Percentiles rank a stretch among this genome's conserved stretches.
phyloP scores from a whole-genome alignment of 1,140 invertebrate genomes.

The Bathynomus jamesi region DNA sequence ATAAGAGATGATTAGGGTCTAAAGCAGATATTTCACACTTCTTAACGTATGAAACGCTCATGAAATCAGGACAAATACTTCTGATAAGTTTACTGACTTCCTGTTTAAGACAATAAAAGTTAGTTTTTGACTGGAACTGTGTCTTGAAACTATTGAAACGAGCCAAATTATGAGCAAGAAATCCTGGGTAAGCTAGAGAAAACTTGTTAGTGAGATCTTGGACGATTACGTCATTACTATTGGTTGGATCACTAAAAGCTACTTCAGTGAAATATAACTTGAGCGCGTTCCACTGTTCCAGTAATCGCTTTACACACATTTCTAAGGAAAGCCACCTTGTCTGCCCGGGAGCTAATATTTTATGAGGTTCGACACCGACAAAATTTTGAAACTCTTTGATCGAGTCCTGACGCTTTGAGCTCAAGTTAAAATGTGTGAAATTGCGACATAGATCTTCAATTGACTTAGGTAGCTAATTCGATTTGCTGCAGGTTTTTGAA shows the following conservation, averaged over 20 bases:
- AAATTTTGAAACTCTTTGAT: slow-evolving; percentile 26
- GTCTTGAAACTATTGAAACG: slow-evolving; percentile 16
- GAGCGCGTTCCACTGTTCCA: too few relatives aligned
- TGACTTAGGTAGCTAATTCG: slow-evolving; percentile 21
- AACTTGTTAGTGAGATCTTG: background rate
- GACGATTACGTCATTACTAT: background rate
- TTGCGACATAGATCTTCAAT: slow-evolving; percentile 22
- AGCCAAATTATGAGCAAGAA: slow-evolving; percentile 14
- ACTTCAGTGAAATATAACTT: slow-evolving; percentile 13
- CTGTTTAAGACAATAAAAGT: too few relatives aligned
- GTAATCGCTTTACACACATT: too few relatives aligned
- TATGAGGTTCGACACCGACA: too few relatives aligned
- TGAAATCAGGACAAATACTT: too few relatives aligned
- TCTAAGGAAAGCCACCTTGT: slow-evolving; percentile 23
- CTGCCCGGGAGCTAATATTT: slow-evolving; percentile 12
- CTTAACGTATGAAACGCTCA: too few relatives aligned
- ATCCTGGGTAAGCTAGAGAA: slow-evolving; percentile 9
- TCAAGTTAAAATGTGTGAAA: slow-evolving; percentile 21
- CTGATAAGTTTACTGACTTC: too few relatives aligned
- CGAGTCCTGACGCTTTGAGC: slow-evolving; percentile 13
- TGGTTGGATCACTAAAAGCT: background rate
- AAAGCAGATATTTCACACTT: too few relatives aligned
- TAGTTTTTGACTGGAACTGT: too few relatives aligned
- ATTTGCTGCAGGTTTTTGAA: slow-evolving; percentile 22
- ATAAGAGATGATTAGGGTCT: too few relatives aligned